phyloP scores from a whole-genome alignment of 2,888 invertebrate species.

The Nineta flava region DNA sequence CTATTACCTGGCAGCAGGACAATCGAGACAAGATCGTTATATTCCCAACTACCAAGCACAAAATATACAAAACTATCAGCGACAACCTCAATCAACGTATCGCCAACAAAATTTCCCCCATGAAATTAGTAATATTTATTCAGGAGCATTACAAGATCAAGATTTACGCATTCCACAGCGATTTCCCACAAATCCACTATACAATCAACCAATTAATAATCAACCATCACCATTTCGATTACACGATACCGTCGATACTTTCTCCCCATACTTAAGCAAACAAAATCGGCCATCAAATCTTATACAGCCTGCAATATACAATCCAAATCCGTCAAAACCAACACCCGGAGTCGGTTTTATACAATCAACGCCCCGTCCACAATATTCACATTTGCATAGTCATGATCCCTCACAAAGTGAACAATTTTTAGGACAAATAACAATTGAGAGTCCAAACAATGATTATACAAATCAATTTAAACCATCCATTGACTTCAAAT shows the following conservation, averaged over 20 bases:
- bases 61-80: not conserved
- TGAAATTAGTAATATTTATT: not conserved
- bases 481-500: conserved; percentile 13
- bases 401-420: conserved; percentile 43
- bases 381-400: conserved; percentile 36
- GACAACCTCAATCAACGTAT: not conserved
- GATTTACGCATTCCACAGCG: not conserved
- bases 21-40: not conserved
- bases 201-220: not conserved
- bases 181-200: not conserved
- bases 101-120: not conserved
- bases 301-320: conserved; percentile 7
- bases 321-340: conserved; percentile 24
- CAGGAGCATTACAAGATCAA: not conserved
- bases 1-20: not conserved
- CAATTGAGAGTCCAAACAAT: conserved; percentile 35
- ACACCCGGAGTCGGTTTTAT: conserved; percentile 32
- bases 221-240: not conserved
- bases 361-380: conserved; percentile 37
- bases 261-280: not conserved
- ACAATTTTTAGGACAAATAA: conserved; percentile 45
- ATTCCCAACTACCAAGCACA: not conserved
- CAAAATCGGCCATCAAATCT: conserved; percentile 6
- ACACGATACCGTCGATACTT: not conserved
- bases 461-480: conserved; percentile 11